Evolutionary conservation across 2,113 vertebrate species (phyloP).

Genomic region (Ovis canadensis): DNA sequence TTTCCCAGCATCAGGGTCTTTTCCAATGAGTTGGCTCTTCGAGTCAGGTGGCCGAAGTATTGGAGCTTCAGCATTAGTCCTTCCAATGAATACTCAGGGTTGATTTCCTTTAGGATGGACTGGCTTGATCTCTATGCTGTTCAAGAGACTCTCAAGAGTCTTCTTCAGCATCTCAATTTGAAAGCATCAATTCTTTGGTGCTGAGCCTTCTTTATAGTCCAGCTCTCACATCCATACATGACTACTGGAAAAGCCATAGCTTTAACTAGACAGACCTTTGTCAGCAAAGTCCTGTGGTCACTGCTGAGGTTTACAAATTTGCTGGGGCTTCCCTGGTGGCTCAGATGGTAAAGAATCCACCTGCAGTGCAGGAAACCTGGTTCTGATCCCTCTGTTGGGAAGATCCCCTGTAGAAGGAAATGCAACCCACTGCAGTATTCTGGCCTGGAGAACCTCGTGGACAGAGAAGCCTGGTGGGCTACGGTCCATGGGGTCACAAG

Average conservation of each 20-base stretch:
- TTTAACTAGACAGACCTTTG: not conserved
- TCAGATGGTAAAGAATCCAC: not conserved
- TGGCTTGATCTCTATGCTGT: not conserved
- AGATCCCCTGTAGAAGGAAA: not conserved
- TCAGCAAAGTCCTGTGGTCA: not conserved
- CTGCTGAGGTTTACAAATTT: not conserved
- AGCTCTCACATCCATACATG: not conserved
- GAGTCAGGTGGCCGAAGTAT: not conserved
- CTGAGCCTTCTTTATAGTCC: not conserved
- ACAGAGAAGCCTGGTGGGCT: not conserved
- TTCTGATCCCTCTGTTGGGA: not conserved
- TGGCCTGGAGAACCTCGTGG: not conserved
- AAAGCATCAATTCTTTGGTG: not conserved
- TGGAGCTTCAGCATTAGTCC: not conserved
- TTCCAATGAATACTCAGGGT: not conserved
- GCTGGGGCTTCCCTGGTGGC: not conserved
- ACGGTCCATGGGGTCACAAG: not conserved
- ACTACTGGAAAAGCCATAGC: not conserved
- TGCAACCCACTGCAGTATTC: not conserved
- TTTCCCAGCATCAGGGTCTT: not conserved
- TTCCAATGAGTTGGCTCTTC: not conserved
- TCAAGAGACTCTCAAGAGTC: not conserved
- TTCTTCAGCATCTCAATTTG: not conserved
- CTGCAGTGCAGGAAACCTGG: not conserved
- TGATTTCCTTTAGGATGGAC: not conserved